Evolutionary conservation across 2,797 vertebrate genomes (phyloP).

Genomic region (Danio choprae): DNA sequence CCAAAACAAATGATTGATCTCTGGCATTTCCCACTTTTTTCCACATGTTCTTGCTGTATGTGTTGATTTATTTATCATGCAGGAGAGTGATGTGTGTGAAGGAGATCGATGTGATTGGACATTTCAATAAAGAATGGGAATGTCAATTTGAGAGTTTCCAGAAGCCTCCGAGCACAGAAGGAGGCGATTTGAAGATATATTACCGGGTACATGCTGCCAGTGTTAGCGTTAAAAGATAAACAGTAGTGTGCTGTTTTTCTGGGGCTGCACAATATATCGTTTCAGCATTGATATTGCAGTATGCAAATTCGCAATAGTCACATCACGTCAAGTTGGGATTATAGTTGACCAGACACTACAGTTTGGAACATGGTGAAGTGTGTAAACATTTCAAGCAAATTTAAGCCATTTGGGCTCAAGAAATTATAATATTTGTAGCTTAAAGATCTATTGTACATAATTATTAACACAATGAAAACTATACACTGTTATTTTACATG

Average conservation of each 20-base stretch:
- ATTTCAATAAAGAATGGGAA: conserved; percentile 91
- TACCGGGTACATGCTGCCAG: conserved; percentile 48
- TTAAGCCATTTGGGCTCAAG: too few relatives aligned
- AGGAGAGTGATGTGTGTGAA: conserved; percentile 92
- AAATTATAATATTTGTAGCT: too few relatives aligned
- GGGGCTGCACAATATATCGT: too few relatives aligned
- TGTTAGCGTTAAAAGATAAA: not conserved
- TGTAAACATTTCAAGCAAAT: too few relatives aligned
- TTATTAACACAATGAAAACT: too few relatives aligned
- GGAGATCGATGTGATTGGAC: conserved; percentile 90
- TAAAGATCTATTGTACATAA: too few relatives aligned
- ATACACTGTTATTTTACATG: too few relatives aligned
- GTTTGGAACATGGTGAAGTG: too few relatives aligned
- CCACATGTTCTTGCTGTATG: not conserved
- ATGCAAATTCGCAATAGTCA: too few relatives aligned
- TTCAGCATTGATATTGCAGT: too few relatives aligned
- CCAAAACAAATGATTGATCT: not conserved
- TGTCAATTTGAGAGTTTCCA: conserved; percentile 86
- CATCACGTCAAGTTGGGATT: too few relatives aligned
- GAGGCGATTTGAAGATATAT: conserved; percentile 77
- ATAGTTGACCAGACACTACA: too few relatives aligned
- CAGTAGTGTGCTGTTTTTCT: not conserved
- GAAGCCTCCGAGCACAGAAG: conserved; percentile 69
- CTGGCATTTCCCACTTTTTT: not conserved
- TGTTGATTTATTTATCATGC: conserved; percentile 30